Conservation (phyloP, 2,797 vertebrate genomes). For the Lithobates pipiens region DNA sequence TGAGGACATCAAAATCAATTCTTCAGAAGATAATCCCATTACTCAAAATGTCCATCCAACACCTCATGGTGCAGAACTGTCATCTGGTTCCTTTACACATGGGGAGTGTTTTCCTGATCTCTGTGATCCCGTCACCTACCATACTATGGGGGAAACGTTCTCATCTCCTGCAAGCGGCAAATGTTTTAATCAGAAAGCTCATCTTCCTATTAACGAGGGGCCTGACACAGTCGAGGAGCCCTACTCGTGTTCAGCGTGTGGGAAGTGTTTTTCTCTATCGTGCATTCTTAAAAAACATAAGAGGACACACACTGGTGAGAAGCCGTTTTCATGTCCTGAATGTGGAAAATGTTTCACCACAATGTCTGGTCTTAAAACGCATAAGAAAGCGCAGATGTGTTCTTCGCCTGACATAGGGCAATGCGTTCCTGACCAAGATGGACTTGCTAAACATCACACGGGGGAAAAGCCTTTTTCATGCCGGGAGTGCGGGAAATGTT, state of each 20-base stretch:
- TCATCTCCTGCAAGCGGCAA: not conserved
- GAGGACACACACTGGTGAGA: not conserved
- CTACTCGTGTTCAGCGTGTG: not conserved
- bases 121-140: not conserved
- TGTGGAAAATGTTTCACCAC: not conserved
- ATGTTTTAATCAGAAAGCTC: not conserved
- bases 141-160: not conserved
- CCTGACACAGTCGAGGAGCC: not conserved
- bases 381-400: too few relatives aligned
- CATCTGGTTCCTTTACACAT: too few relatives aligned
- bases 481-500: not conserved
- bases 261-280: not conserved
- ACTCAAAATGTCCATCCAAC: too few relatives aligned
- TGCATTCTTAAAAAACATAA: not conserved
- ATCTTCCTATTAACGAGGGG: not conserved
- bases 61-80: too few relatives aligned
- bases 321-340: not conserved
- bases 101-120: too few relatives aligned
- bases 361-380: too few relatives aligned
- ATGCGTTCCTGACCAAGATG: too few relatives aligned
- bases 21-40: too few relatives aligned
- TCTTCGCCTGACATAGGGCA: too few relatives aligned
- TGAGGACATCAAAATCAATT: too few relatives aligned
- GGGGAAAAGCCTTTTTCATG: too few relatives aligned
- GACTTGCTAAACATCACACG: too few relatives aligned